A percentile compares a stretch with the other conserved stretches of the same genome.
Evolutionary conservation across 2,797 vertebrate species (phyloP).

Genomic region (Clarias laeviceps): DNA sequence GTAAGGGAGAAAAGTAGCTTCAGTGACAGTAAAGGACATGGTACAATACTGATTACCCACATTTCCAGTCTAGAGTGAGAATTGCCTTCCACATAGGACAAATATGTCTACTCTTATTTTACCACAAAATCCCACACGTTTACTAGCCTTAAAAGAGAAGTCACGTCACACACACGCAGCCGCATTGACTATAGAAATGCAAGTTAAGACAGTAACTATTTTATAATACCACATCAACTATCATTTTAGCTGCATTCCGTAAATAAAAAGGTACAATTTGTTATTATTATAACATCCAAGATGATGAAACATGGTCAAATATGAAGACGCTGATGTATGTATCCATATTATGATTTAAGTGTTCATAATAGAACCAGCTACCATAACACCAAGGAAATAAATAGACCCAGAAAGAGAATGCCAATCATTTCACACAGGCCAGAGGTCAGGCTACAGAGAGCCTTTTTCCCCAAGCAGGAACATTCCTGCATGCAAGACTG

Average conservation of each 20-base stretch:
- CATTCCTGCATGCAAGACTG: constrained; percentile 75
- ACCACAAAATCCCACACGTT: constrained; percentile 56
- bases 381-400: constrained; percentile 62
- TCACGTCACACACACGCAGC: constrained; percentile 34
- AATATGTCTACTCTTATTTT: constrained; percentile 63
- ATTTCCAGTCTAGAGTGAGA: constrained; percentile 67
- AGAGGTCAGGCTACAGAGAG: constrained; percentile 74
- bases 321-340: constrained; percentile 51
- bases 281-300: constrained; percentile 38
- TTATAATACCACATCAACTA: constrained; percentile 52
- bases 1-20: constrained; percentile 55
- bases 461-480: constrained; percentile 74
- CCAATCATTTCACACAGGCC: constrained; percentile 70
- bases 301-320: constrained; percentile 63
- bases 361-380: constrained; percentile 67
- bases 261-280: constrained; percentile 12
- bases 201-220: constrained; percentile 58
- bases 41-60: constrained; percentile 59
- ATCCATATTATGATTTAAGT: constrained; percentile 38
- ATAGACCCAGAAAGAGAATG: constrained; percentile 68
- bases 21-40: constrained; percentile 52
- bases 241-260: constrained; percentile 22
- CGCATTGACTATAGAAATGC: constrained; percentile 61
- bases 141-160: constrained; percentile 64
- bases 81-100: constrained; percentile 51